phyloP scores from a whole-genome alignment of 92 coral and sea anemone genomes.

The Palythoa caribaeorum region DNA sequence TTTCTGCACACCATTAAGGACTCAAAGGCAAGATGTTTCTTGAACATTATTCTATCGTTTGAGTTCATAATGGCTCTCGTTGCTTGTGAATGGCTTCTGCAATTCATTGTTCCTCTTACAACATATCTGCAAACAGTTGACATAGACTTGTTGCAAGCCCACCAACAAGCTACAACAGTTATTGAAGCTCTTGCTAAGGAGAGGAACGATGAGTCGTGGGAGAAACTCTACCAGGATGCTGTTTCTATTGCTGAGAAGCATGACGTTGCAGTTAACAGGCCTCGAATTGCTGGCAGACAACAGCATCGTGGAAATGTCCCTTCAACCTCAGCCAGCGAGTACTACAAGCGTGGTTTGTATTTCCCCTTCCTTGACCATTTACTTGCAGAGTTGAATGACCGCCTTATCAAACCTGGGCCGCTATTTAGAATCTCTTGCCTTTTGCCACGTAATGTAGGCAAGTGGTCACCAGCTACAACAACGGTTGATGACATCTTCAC shows the following conservation, averaged over 20 bases:
- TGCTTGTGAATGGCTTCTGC: neutral
- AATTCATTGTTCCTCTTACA: neutral
- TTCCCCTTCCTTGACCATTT: neutral
- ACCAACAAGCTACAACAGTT: neutral
- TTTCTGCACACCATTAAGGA: neutral
- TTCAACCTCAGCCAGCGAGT: constrained; percentile 2
- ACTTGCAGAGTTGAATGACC: neutral
- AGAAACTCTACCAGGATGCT: neutral
- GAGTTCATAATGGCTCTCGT: neutral
- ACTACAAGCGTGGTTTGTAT: constrained; percentile 7
- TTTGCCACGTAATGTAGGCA: constrained; percentile 14
- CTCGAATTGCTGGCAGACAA: neutral
- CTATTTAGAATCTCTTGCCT: constrained; percentile 12
- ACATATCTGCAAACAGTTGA: neutral
- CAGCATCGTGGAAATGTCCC: constrained; percentile 5
- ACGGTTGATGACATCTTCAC: neutral
- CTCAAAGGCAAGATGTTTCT: neutral
- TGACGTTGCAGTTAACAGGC: neutral
- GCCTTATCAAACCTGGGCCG: constrained; percentile 14
- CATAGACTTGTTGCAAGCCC: constrained; percentile 1
- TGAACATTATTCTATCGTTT: too few species aligned
- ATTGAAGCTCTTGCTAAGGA: neutral
- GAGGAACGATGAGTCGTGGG: neutral
- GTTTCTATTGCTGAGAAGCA: constrained; percentile 11
- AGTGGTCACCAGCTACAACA: neutral